These are phyloP conservation scores for Drosophila anomalata DNA, from an alignment of 2,888 invertebrate species.

Conservation along the genomic window DNA sequence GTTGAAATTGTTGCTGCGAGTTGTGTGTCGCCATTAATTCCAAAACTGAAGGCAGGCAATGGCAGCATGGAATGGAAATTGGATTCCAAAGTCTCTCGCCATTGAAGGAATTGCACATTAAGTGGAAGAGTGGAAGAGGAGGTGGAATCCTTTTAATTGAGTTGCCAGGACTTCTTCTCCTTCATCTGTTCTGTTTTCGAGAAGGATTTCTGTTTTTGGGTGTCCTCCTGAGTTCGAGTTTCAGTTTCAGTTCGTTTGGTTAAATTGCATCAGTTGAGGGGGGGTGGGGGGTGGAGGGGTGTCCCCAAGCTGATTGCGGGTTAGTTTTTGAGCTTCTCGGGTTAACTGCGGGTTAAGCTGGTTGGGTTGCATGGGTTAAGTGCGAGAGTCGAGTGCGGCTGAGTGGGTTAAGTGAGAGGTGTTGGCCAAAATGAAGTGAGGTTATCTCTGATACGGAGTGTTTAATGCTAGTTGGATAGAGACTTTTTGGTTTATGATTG, in stretches of 20 bases:
- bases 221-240: not conserved
- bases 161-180: conserved; percentile 10
- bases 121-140: not conserved
- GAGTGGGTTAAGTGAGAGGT: conserved; percentile 3
- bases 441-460: not conserved
- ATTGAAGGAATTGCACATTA: not conserved
- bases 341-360: conserved; percentile 6
- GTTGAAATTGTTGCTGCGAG: conserved; percentile 37
- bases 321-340: conserved; percentile 8
- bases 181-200: conserved; percentile 3
- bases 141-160: conserved; percentile 31
- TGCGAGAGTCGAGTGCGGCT: not conserved
- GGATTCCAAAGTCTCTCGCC: not conserved
- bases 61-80: conserved; percentile 1
- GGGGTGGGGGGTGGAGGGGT: too few species aligned
- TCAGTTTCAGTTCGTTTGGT: not conserved
- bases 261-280: conserved; percentile 26
- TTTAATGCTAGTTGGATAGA: not conserved
- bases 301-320: conserved; percentile 10
- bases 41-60: conserved; percentile 12
- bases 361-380: not conserved
- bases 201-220: not conserved
- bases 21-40: conserved; percentile 36
- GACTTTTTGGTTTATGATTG: not conserved
- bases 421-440: conserved; percentile 2